Evolutionary conservation across 2,888 invertebrate species (phyloP).

Genomic region (Plebejus melissa): DNA sequence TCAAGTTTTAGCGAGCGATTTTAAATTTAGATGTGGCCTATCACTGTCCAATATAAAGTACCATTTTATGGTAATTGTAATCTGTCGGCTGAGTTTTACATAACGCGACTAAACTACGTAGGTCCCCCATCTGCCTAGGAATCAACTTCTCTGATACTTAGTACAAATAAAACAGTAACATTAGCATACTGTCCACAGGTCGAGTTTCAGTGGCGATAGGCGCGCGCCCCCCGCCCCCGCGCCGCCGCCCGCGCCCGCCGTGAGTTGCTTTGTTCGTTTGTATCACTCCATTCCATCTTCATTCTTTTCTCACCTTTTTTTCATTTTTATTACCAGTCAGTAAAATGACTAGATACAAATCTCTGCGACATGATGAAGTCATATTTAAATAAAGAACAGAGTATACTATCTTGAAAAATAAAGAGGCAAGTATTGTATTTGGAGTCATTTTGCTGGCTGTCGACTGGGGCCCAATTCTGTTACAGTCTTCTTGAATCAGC

Average conservation of each 20-base stretch:
- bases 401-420: too few species aligned
- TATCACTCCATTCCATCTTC: slow-evolving; percentile 16
- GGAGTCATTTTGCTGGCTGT: background rate
- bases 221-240: slow-evolving; percentile 21
- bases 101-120: too few species aligned
- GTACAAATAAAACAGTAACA: background rate
- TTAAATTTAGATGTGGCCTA: too few species aligned
- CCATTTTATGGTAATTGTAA: too few species aligned
- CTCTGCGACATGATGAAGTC: background rate
- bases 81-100: too few species aligned
- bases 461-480: background rate
- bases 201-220: slow-evolving; percentile 24
- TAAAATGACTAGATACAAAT: background rate
- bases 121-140: too few species aligned
- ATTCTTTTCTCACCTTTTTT: background rate
- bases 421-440: too few species aligned
- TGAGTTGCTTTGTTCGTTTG: slow-evolving; percentile 18
- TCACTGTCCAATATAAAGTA: too few species aligned
- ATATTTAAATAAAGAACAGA: background rate
- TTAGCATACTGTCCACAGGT: background rate
- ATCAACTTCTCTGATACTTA: too few species aligned
- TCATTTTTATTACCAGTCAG: background rate
- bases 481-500: too few species aligned
- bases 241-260: slow-evolving; percentile 15
- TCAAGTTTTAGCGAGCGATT: too few species aligned